phyloP scores from a whole-genome alignment of 2,797 vertebrate species.

The Tarsius wallacei region DNA sequence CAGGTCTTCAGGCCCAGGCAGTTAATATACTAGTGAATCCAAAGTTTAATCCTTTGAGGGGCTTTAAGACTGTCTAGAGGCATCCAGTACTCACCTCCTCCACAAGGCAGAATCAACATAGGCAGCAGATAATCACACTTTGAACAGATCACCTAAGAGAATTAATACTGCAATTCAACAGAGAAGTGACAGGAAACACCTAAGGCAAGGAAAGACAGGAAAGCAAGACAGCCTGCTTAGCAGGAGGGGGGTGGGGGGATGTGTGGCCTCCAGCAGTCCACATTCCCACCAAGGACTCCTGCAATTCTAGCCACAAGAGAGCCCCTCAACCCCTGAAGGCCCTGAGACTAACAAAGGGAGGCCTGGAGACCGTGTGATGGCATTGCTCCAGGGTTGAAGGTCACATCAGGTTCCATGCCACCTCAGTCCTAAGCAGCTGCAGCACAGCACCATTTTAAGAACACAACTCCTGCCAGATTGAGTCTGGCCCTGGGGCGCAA shows the following conservation, averaged over 20 bases:
- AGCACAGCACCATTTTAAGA: neutral
- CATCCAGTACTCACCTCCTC: neutral
- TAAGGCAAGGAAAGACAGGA: neutral
- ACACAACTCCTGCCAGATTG: neutral
- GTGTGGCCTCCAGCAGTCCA: neutral
- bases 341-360: neutral
- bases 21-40: neutral
- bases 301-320: neutral
- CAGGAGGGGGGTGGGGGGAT: neutral
- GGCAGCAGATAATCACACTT: neutral
- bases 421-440: neutral
- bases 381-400: neutral
- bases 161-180: neutral
- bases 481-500: neutral
- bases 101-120: neutral
- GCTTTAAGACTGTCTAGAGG: neutral
- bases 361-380: neutral
- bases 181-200: neutral
- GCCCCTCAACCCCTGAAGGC: neutral
- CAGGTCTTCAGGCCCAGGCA: neutral
- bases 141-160: neutral
- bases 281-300: neutral
- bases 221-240: neutral
- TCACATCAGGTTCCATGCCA: neutral
- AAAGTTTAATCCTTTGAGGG: neutral